A percentile compares a stretch with the other conserved stretches of the same genome.
Conservation (phyloP, 2,113 vertebrate genomes). For the Panthera tigris region DNA sequence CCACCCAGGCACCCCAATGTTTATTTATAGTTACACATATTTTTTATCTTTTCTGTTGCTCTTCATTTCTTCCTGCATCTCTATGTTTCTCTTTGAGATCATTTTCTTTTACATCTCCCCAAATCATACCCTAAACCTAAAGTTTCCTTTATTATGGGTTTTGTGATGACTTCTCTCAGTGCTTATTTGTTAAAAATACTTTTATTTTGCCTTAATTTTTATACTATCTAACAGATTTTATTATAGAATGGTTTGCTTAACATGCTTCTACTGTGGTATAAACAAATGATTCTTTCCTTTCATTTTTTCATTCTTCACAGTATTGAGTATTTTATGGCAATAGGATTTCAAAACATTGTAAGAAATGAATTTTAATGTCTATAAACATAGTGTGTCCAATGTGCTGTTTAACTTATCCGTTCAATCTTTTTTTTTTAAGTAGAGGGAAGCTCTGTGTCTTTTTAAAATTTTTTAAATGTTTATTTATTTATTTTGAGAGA, state of each 20-base stretch:
- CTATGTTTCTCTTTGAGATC: neutral
- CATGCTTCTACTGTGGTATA: neutral
- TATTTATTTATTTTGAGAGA: too few species aligned
- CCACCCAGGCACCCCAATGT: neutral
- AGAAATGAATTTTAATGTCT: conserved; percentile 59
- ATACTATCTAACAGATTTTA: neutral
- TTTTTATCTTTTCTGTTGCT: neutral
- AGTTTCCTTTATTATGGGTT: neutral
- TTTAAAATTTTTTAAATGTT: too few species aligned
- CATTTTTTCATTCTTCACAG: neutral
- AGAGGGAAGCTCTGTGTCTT: too few species aligned
- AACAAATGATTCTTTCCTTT: neutral
- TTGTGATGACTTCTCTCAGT: neutral
- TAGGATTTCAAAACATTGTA: neutral
- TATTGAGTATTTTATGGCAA: conserved; percentile 7
- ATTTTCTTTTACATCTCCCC: neutral
- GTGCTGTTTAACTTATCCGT: neutral
- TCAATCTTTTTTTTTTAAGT: neutral
- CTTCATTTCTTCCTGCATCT: neutral
- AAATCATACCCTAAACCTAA: neutral
- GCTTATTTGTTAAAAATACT: neutral
- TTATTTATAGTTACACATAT: neutral
- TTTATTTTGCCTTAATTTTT: neutral
- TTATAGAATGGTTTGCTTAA: neutral
- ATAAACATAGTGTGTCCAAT: conserved; percentile 32